phyloP scores from a whole-genome alignment of 2,797 vertebrate species.

The Ammospiza maritima region DNA sequence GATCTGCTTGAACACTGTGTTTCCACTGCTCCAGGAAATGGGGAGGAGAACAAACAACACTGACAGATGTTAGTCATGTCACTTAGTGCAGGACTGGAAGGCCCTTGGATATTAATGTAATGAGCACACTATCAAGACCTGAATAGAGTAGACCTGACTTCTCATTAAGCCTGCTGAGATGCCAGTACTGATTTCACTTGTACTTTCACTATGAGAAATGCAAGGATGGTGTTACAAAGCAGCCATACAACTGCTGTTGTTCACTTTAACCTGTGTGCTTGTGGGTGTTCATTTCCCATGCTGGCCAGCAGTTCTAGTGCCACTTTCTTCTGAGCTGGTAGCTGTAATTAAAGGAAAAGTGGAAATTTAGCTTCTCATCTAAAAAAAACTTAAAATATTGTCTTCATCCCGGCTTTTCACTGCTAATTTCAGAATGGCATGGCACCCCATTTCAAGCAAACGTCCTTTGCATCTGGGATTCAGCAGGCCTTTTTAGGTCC shows the following conservation, averaged over 20 bases:
- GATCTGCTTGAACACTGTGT: not conserved
- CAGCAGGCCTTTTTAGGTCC: not conserved
- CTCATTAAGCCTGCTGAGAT: not conserved
- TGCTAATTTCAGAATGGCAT: not conserved
- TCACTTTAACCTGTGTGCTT: not conserved
- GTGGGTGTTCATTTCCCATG: not conserved
- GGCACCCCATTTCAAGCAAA: not conserved
- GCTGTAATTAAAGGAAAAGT: not conserved
- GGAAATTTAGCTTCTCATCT: not conserved
- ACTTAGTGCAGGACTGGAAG: constrained; percentile 25
- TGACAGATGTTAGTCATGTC: constrained; percentile 19
- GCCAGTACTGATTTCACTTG: not conserved
- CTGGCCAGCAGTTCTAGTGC: not conserved
- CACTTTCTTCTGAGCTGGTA: not conserved
- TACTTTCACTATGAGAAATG: not conserved
- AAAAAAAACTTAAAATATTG: not conserved
- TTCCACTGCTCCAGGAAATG: not conserved
- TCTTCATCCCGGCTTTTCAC: not conserved
- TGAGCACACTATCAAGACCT: not conserved
- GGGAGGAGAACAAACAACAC: not conserved
- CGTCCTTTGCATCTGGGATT: not conserved
- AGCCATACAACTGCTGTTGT: not conserved
- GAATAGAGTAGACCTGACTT: not conserved
- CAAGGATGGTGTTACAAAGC: not conserved
- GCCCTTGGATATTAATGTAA: constrained; percentile 6